Percentiles rank a stretch among this genome's conserved stretches.
Evolutionary conservation across 1,140 invertebrate species (phyloP).

Genomic region (Ostrea denselamellosa): DNA sequence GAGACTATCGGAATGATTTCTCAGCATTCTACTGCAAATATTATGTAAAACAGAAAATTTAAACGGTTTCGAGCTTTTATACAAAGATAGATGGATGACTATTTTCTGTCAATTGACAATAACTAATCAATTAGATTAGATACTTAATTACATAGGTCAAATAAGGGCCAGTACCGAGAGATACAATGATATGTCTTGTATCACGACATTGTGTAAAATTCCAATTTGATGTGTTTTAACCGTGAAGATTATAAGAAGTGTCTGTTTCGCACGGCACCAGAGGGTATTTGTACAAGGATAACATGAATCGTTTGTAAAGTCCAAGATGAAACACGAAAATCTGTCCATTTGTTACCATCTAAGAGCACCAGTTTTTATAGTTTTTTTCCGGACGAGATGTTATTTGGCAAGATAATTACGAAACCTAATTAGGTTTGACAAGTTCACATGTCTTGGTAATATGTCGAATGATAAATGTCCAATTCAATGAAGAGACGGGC

Average conservation of each 20-base stretch:
- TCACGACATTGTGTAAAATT: background rate
- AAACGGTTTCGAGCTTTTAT: background rate
- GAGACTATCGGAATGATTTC: background rate
- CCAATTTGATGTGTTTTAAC: background rate
- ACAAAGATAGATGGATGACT: background rate
- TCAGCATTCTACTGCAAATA: background rate
- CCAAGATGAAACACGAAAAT: background rate
- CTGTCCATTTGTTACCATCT: background rate
- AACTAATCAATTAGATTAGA: no score
- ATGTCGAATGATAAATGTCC: background rate
- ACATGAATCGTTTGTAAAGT: conserved; percentile 10
- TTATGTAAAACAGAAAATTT: background rate
- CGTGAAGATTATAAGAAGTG: background rate
- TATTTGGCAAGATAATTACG: background rate
- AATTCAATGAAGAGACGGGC: background rate
- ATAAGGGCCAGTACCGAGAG: background rate
- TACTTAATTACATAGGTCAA: no score
- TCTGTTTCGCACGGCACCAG: background rate
- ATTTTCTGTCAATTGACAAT: background rate
- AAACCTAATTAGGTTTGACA: conserved; percentile 18
- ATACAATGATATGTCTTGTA: background rate
- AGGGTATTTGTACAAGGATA: background rate
- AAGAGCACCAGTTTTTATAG: background rate
- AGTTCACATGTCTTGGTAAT: conserved; percentile 23
- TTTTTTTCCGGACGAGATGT: background rate